A percentile compares a stretch with the other conserved stretches of the same genome.
Evolutionary conservation across 2,113 vertebrate genomes (phyloP).

Genomic region (Rhinopomastus cyanomelas): DNA sequence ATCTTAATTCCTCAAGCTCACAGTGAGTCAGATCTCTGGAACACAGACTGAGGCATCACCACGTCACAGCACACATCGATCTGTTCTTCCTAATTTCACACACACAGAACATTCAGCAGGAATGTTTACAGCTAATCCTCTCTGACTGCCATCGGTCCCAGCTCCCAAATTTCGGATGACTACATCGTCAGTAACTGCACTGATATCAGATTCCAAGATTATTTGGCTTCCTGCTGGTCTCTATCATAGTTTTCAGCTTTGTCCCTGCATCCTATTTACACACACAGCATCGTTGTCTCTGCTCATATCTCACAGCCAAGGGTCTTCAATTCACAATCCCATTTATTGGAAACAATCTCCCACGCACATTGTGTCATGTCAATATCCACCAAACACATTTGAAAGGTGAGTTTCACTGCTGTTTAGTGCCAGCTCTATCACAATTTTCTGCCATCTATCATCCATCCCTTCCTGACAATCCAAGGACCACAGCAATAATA

Average conservation of each 20-base stretch:
- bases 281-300: neutral
- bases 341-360: neutral
- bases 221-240: neutral
- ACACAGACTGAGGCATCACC: neutral
- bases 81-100: neutral
- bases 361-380: neutral
- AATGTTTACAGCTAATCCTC: neutral
- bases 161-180: neutral
- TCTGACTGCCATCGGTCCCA: neutral
- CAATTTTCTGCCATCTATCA: neutral
- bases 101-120: neutral
- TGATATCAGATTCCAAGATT: neutral
- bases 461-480: neutral
- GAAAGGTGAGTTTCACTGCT: neutral
- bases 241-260: neutral
- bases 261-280: neutral
- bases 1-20: neutral
- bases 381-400: neutral
- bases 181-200: neutral
- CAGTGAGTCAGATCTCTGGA: neutral
- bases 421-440: neutral
- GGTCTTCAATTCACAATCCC: neutral
- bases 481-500: neutral
- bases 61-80: neutral
- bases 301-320: neutral